phyloP scores from a whole-genome alignment of 2,797 vertebrate species.

The Aldrovandia affinis region DNA sequence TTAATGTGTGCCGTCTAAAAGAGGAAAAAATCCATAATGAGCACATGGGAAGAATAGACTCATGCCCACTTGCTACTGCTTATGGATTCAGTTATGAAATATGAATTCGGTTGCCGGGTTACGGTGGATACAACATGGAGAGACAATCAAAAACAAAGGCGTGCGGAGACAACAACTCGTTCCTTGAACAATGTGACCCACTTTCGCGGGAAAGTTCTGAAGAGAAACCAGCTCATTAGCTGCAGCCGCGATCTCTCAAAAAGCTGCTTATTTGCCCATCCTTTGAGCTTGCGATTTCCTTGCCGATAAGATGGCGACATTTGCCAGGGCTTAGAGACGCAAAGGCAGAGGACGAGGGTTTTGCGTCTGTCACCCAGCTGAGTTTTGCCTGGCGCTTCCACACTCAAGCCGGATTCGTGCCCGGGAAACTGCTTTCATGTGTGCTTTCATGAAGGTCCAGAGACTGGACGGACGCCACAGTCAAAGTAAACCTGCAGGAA shows the following conservation, averaged over 20 bases:
- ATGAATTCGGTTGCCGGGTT: neutral
- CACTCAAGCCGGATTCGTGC: neutral
- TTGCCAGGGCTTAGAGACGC: neutral
- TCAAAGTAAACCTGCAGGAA: neutral
- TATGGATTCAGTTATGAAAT: neutral
- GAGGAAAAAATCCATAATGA: neutral
- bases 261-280: slow-evolving; percentile 3
- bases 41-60: neutral
- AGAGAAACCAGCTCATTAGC: slow-evolving; percentile 11
- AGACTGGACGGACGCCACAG: neutral
- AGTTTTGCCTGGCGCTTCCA: neutral
- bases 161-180: neutral
- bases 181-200: neutral
- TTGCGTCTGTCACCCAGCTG: neutral
- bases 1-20: neutral
- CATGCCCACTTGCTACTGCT: neutral
- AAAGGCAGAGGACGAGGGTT: neutral
- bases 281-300: neutral
- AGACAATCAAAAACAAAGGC: neutral
- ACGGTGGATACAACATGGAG: neutral
- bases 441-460: neutral
- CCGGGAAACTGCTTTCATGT: neutral
- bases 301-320: neutral
- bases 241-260: neutral
- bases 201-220: neutral